These are phyloP conservation scores for Muscicapa adusta DNA, from an alignment of 2,113 vertebrate species.

Conservation along the genomic window DNA sequence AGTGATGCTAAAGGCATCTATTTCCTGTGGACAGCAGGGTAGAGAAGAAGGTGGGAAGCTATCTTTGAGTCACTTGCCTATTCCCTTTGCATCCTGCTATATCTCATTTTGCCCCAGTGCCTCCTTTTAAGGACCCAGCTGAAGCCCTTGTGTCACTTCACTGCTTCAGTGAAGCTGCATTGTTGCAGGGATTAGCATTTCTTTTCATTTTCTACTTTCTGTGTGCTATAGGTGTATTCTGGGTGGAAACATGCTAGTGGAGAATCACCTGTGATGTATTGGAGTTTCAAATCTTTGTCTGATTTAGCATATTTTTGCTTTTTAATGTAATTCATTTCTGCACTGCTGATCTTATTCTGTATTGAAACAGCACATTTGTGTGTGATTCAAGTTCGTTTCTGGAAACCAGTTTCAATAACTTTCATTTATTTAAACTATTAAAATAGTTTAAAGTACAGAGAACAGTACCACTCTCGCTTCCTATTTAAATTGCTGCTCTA, in stretches of 20 bases:
- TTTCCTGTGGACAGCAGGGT: background rate
- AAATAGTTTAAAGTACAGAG: constrained; percentile 50
- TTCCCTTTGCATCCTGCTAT: background rate
- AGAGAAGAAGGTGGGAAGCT: background rate
- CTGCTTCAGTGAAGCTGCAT: background rate
- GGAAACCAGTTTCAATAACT: constrained; percentile 52
- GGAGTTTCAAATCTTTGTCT: constrained; percentile 40
- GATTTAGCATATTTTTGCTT: constrained; percentile 56
- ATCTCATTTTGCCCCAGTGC: background rate
- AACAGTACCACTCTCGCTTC: background rate
- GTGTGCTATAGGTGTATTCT: background rate
- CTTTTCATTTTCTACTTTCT: constrained; percentile 5
- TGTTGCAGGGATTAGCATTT: constrained; percentile 13
- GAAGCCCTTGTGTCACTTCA: background rate
- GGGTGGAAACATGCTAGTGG: background rate
- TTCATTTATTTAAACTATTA: constrained; percentile 64
- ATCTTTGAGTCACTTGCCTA: background rate
- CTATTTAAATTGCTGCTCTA: constrained; percentile 46
- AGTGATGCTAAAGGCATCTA: accelerated
- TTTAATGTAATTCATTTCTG: constrained; percentile 54
- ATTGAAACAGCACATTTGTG: constrained; percentile 47
- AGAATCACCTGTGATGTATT: constrained; percentile 8
- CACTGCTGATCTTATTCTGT: constrained; percentile 37
- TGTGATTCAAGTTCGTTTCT: constrained; percentile 32
- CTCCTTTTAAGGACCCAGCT: background rate